Percentiles rank a stretch among this genome's conserved stretches.
Conservation (phyloP, 23 tunicate genomes). For the Trididemnum nubilum region DNA sequence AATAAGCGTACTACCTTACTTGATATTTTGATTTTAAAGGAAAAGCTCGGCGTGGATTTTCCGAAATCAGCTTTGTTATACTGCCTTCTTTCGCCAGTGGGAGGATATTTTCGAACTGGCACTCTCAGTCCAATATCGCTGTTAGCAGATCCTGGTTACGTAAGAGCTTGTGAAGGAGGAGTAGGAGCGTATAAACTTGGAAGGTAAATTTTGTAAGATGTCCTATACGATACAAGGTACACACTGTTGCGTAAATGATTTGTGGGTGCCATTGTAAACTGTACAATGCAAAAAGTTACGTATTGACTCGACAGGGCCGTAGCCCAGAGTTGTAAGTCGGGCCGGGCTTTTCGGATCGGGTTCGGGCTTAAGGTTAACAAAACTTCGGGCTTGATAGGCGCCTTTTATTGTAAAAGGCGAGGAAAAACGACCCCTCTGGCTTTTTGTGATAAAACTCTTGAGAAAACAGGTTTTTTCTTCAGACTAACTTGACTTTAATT, state of each 20-base stretch:
- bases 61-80: slow-evolving; percentile 22
- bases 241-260: background rate
- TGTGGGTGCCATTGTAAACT: background rate
- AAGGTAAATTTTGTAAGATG: background rate
- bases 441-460: too few species aligned
- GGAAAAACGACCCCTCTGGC: too few species aligned
- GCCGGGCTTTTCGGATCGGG: too few species aligned
- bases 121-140: slow-evolving; percentile 47
- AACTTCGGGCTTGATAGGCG: too few species aligned
- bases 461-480: too few species aligned
- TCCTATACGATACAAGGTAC: background rate
- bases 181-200: slow-evolving; percentile 55
- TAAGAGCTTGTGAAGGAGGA: slow-evolving; percentile 49
- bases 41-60: slow-evolving; percentile 7
- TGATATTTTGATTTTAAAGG: background rate
- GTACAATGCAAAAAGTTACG: too few species aligned
- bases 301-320: too few species aligned
- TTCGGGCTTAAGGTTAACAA: too few species aligned
- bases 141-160: slow-evolving; percentile 40
- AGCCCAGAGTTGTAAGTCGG: too few species aligned
- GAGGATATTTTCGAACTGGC: slow-evolving; percentile 47
- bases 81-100: slow-evolving; percentile 48
- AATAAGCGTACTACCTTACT: background rate
- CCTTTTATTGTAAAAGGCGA: too few species aligned
- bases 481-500: too few species aligned